phyloP scores from a whole-genome alignment of 2,797 vertebrate species.

The Thamnophis elegans region DNA sequence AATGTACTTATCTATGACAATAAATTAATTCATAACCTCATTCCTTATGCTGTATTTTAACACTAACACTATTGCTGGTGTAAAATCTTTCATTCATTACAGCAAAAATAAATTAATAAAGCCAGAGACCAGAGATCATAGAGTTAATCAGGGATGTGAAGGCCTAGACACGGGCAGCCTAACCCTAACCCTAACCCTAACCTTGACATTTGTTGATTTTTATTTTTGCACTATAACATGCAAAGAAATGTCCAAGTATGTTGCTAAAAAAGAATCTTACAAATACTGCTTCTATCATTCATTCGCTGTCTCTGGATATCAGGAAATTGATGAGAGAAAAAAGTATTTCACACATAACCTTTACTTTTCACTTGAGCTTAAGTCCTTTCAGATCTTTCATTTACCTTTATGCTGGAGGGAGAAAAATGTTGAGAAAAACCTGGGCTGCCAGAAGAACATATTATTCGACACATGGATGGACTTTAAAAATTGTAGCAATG shows the following conservation, averaged over 20 bases:
- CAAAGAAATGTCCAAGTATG: background rate
- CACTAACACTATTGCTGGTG: background rate
- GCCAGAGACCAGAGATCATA: constrained; percentile 7
- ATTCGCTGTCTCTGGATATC: background rate
- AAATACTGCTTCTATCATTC: background rate
- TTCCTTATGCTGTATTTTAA: background rate
- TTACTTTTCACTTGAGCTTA: background rate
- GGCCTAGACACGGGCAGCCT: background rate
- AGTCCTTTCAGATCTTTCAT: background rate
- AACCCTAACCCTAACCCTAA: too few relatives aligned
- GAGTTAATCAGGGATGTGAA: constrained; percentile 6
- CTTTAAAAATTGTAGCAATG: too few relatives aligned
- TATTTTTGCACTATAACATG: constrained; percentile 2
- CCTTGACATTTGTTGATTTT: constrained; percentile 15
- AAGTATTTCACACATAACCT: too few relatives aligned
- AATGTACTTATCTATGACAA: constrained; percentile 10
- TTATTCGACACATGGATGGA: background rate
- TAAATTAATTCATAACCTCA: background rate
- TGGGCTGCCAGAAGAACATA: background rate
- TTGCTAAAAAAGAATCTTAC: background rate
- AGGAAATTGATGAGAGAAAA: background rate
- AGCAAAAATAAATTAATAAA: background rate
- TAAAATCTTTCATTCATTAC: constrained; percentile 18
- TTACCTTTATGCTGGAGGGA: background rate
- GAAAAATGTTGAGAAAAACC: background rate